Evolutionary conservation across 2,797 vertebrate genomes (phyloP), one percentile per base, ranked within the genome.

Genomic region (Etheostoma perlongum): DNA sequence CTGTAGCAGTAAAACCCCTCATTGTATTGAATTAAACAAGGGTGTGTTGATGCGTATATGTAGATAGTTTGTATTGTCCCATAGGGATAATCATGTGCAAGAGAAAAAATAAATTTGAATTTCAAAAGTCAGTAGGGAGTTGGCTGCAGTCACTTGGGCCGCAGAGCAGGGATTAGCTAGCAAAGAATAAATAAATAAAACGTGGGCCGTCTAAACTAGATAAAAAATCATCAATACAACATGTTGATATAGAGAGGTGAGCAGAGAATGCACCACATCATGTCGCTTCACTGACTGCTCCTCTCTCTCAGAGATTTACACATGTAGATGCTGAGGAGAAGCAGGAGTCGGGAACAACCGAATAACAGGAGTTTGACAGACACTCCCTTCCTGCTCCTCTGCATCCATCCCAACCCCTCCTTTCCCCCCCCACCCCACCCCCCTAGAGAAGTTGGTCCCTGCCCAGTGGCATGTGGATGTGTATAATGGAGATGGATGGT

Each of bases 401-500:
- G 53, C 72, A 52, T 57, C 68, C 71, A 49, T n/a, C 70, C 18
- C 53, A 4, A 2, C 23, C 19, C 67, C 40, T n/a, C 19, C 27
- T 3, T 14, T 51, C 36, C 14, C 52, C 52, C 47, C 36, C 15
- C 21, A 67, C 54, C 67, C 40, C 12, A 73, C 88, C 82, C 78
- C 79, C 89, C 92, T 89, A n/a, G 81, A 88, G 85, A 90, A 88
- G 78, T 81, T 88, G 92, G 93, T 87, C 85, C 78, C 91, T 89
- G 92, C 88, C 91, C 81, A 83, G 82, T 92, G 90, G 91, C 93
- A 93, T 93, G 88, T 92, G 91, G 91, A 94, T 89, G 87, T 86
- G 88, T 85, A 21, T 94, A 94, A 94, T 93, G 91, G 92, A 93
- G 94, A 95, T 92, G 89, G 92, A 94, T 95, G 93, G 88, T 72